phyloP scores from a whole-genome alignment of 2,797 vertebrate species.

The Pseudochirops cupreus region DNA sequence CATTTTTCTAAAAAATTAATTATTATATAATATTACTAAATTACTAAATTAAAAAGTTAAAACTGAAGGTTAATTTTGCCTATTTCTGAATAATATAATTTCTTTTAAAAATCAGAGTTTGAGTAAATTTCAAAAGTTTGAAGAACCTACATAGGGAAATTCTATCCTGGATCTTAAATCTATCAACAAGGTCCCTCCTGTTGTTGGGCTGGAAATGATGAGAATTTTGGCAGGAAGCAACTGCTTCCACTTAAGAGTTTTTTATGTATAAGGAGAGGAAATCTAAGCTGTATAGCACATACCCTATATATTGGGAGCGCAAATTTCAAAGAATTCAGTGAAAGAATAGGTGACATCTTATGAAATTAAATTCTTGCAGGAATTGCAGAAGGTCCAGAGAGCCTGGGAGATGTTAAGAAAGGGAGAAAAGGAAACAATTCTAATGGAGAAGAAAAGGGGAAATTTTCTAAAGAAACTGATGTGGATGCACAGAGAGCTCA shows the following conservation, averaged over 20 bases:
- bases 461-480: background rate
- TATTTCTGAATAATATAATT: constrained; percentile 7
- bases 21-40: background rate
- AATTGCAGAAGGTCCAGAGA: background rate
- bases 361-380: background rate
- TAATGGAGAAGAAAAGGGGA: background rate
- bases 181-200: background rate
- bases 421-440: background rate
- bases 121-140: background rate
- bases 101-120: constrained; percentile 47
- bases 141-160: background rate
- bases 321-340: background rate
- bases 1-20: constrained; percentile 23
- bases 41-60: background rate
- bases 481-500: background rate
- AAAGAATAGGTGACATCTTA: background rate
- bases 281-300: background rate
- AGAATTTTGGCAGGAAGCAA: background rate
- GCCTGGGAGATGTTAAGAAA: background rate
- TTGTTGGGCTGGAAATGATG: background rate
- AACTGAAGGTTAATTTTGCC: constrained; percentile 21
- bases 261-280: background rate
- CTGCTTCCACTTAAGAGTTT: background rate
- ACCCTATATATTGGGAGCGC: background rate
- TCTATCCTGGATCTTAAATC: background rate